Base-by-base conservation (phyloP, 1,140 invertebrate genomes). In the Brachionus rotundiformis region DNA sequence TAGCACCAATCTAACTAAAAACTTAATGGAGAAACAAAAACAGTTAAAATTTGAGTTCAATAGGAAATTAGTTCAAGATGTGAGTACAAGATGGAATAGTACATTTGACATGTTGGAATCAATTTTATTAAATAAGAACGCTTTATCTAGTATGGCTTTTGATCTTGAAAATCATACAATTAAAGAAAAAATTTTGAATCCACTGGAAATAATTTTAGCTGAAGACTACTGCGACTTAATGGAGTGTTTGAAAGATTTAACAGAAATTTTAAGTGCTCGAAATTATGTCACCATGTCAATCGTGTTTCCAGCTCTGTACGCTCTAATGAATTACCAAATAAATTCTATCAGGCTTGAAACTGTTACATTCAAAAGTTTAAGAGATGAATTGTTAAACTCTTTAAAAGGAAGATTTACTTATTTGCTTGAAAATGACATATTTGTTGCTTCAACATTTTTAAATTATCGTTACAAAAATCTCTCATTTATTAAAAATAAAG, bases 21-120 rank as follows among this genome's bases (percentile, higher is more conserved):
- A 27, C n/a, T 65, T 65, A 13, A 31, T 31, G 29, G 25, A 65
- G 4, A 65, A 65, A 31, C 25, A 65, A 65, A 65, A 65, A 7
- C 29, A 31, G 31, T 13, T 65, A 65, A 31, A 31, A 5, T 65
- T n/a, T 31, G 13, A 65, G 13, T 31, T 29, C 7, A 65, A 27
- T 3, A 27, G 29, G 11, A 31, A 65, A 65, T 29, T 68, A 31
- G 63, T 68, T n/a, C 63, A 68, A 68, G 27, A 68, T 33, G 63
- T 39, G 13, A n/a, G 0, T 19, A 68, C 31, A 68, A 13, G 63
- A 68, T 68, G 63, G 63, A 68, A 68, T 36, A 36, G 29, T 36
- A 36, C 63, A 13, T 36, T 68, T 68, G 31, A 68, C 39, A 68
- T 68, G 63, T 19, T 68, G 16, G 31, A 68, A 33, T 68, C 29